Evolutionary conservation across 2,797 vertebrate genomes (phyloP).

Genomic region (Myripristis murdjan): DNA sequence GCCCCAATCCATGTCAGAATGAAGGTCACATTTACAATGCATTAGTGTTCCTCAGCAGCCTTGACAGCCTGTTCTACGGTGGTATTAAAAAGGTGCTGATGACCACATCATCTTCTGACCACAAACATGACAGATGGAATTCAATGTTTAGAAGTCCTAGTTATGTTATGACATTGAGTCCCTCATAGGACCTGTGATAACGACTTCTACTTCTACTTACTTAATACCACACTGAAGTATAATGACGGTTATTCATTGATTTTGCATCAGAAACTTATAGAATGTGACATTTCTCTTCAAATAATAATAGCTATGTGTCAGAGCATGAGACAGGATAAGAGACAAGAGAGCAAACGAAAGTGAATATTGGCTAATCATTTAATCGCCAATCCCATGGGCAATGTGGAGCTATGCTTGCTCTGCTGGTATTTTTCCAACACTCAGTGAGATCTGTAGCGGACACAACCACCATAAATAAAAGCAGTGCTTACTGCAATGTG

Average conservation of each 20-base stretch:
- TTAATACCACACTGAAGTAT: too few species aligned
- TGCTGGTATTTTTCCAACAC: not conserved
- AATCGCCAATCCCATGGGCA: not conserved
- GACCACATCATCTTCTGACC: not conserved
- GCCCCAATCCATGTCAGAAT: not conserved
- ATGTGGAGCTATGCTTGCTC: not conserved
- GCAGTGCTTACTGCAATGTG: slow-evolving; percentile 33
- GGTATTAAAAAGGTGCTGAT: not conserved
- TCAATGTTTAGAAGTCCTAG: not conserved
- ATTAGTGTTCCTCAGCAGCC: not conserved
- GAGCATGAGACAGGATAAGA: not conserved
- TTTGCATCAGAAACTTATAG: not conserved
- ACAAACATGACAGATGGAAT: not conserved
- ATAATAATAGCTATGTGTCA: not conserved
- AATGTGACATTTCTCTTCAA: not conserved
- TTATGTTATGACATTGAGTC: not conserved
- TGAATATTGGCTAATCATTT: not conserved
- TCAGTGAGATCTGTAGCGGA: not conserved
- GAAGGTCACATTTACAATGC: not conserved
- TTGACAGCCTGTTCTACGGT: not conserved
- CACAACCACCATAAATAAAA: not conserved
- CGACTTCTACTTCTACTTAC: not conserved
- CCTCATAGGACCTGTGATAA: not conserved
- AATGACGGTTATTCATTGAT: not conserved
- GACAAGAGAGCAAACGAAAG: not conserved